phyloP scores from a whole-genome alignment of 92 coral and sea anemone species.

The Bergia puertoricense region DNA sequence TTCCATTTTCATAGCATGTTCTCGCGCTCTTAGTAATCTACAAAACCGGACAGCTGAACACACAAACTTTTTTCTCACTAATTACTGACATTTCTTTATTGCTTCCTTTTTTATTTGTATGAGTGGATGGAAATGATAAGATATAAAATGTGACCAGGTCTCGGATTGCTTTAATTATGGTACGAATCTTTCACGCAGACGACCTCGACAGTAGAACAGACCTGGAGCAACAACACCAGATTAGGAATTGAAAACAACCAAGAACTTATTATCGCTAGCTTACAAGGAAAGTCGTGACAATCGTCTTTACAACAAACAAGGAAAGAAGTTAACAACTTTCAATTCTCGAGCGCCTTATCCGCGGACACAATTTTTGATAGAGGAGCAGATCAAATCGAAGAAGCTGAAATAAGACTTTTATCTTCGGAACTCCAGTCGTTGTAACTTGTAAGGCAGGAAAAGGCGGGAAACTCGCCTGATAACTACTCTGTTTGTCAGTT shows the following conservation, averaged over 20 bases:
- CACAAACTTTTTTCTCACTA: constrained; percentile 36
- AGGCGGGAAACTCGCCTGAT: neutral
- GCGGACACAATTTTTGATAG: neutral
- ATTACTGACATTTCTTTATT: constrained; percentile 45
- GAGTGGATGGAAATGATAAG: constrained; percentile 39
- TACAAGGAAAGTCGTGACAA: neutral
- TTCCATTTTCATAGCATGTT: constrained; percentile 2
- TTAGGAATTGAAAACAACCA: neutral
- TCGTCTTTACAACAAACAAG: neutral
- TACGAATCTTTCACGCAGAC: neutral
- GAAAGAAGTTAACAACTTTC: neutral
- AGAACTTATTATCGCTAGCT: neutral
- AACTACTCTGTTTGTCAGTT: neutral
- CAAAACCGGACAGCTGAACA: constrained; percentile 33
- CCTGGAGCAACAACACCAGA: neutral
- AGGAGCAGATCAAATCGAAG: neutral
- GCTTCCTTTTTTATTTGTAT: constrained; percentile 23
- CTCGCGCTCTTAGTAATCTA: constrained; percentile 16
- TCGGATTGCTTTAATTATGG: constrained; percentile 25
- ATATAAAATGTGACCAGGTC: constrained; percentile 32
- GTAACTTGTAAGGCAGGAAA: neutral
- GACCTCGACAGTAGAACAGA: neutral
- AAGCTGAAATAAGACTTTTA: neutral
- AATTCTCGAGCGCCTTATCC: neutral
- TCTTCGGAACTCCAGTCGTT: neutral